Base-by-base conservation (phyloP, 2,797 vertebrate genomes). In the Fringilla coelebs region DNA sequence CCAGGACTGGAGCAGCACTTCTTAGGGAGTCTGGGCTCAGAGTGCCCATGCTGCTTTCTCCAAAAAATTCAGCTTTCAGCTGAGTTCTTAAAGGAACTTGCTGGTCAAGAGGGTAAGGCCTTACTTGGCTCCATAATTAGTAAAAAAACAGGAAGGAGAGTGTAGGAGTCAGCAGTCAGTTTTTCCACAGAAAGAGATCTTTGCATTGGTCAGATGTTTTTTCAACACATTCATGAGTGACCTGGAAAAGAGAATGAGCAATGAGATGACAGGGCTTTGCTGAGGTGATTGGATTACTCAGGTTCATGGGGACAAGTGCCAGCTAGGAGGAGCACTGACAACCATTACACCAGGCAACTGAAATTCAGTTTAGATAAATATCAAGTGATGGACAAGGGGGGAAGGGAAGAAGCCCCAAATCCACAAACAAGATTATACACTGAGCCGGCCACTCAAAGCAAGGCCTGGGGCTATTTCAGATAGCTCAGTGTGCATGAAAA, bases 81-180 rank as follows among this genome's bases (percentile, higher is more conserved):
- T 43, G 24, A 38, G 66, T 52, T 91, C 54, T 85, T 88, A 62
- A 77, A 58, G 67, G 31, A 85, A 38, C 70, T 83, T 76, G 17
- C 66, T 79, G 58, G 55, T 87, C 66, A 82, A 66, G 38, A 87
- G 31, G 48, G 79, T 49, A 68, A 46, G 80, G 88, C n/a, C 52
- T 81, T 8, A 14, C 14, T 40, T 24, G 43, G 49, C 43, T 78
- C 36, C 0, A 1, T 65, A 92, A 70, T 57, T 86, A 71, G 51
- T 88, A 94, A 3, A 3, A 96, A 95, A 95, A 91, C 90, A 95
- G 96, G 93, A 96, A 94, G 91, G 54, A 86, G 51, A 2, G 51
- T 51, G 85, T 90, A 88, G 91, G 80, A 95, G 85, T 90, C 67
- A 80, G 82, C 9, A 25, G 91, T 84, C 73, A 72, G 32, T 84